Percentiles rank a stretch among this genome's conserved stretches.
Conservation (phyloP, 2,797 vertebrate species). For the Takifugu ocellatus region DNA sequence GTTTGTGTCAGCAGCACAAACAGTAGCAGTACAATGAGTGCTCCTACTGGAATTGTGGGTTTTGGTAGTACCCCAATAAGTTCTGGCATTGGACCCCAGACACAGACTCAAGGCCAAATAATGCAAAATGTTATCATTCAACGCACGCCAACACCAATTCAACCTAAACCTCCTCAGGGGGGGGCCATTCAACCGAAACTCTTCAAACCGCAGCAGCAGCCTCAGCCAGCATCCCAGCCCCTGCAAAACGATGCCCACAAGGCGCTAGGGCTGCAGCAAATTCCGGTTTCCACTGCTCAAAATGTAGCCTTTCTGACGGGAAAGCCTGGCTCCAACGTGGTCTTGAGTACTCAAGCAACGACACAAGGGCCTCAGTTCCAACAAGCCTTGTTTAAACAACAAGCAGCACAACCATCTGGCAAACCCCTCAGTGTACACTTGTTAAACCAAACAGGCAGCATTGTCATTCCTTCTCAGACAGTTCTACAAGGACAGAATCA, state of each 20-base stretch:
- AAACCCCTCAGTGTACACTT: slow-evolving; percentile 92
- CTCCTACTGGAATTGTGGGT: slow-evolving; percentile 72
- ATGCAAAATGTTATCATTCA: slow-evolving; percentile 92
- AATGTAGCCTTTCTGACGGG: slow-evolving; percentile 90
- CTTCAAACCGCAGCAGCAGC: slow-evolving; percentile 71
- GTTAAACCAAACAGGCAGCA: slow-evolving; percentile 90
- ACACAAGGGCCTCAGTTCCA: slow-evolving; percentile 75
- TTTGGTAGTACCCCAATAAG: slow-evolving; percentile 69
- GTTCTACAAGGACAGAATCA: slow-evolving; percentile 89
- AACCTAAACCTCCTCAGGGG: slow-evolving; percentile 88
- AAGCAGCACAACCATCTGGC: slow-evolving; percentile 69
- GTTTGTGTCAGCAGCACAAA: slow-evolving; percentile 80
- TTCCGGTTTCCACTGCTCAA: slow-evolving; percentile 79
- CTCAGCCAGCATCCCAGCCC: slow-evolving; percentile 64
- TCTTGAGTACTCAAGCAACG: slow-evolving; percentile 79
- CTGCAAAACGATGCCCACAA: slow-evolving; percentile 77
- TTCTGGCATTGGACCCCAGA: slow-evolving; percentile 70
- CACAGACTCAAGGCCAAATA: slow-evolving; percentile 78
- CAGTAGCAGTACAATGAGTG: slow-evolving; percentile 70
- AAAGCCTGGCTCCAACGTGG: slow-evolving; percentile 86
- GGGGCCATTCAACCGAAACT: slow-evolving; percentile 82
- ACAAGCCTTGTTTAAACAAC: slow-evolving; percentile 87
- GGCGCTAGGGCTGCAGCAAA: slow-evolving; percentile 74
- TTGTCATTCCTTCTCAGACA: slow-evolving; percentile 89
- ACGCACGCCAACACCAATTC: slow-evolving; percentile 93